Evolutionary conservation across 2,797 vertebrate genomes (phyloP), one percentile per base, ranked within the genome.

Genomic region (Macropodus opercularis): DNA sequence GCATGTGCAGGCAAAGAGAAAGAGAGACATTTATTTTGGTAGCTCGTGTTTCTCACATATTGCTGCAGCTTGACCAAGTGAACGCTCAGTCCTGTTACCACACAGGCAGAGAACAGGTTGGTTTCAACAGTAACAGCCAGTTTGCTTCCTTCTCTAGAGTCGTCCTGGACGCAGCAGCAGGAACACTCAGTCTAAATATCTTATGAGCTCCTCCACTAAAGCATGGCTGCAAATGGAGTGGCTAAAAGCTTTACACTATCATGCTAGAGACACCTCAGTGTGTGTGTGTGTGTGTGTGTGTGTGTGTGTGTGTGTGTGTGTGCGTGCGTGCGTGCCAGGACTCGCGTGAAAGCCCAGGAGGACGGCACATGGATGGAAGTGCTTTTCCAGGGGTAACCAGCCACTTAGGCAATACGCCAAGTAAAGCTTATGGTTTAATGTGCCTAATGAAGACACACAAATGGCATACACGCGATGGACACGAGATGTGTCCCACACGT

Each of bases 161-260:
- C 32, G 11, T 57, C 32, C 44, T 38, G 17, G 34, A 47, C 27
- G 32, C 23, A 15, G n/a, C 32, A 26, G 54, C 15, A 35, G 41
- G 31, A 26, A 47, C 31, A n/a, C 21, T 22, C 14, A 17, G 6
- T 34, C 38, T 62, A 51, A 43, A 51, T 63, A 39, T 63, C 32
- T 32, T 40, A 75, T 64, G 62, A 72, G 49, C 47, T 38, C 57
- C 47, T 56, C 43, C 13, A 42, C 40, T 52, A 42, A 50, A 65
- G 60, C 36, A 63, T 17, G 21, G 11, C 38, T 71, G 42, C 41
- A 80, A 82, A 85, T 82, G 68, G 63, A 73, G 60, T 52, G 34
- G 38, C 39, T 72, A 60, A 78, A 59, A 62, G 65, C 51, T 60
- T 15, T 29, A 36, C 50, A 55, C 23, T 9, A 36, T 41, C 27